phyloP scores from a whole-genome alignment of 1,140 invertebrate genomes.

The Lepidostoma basale region DNA sequence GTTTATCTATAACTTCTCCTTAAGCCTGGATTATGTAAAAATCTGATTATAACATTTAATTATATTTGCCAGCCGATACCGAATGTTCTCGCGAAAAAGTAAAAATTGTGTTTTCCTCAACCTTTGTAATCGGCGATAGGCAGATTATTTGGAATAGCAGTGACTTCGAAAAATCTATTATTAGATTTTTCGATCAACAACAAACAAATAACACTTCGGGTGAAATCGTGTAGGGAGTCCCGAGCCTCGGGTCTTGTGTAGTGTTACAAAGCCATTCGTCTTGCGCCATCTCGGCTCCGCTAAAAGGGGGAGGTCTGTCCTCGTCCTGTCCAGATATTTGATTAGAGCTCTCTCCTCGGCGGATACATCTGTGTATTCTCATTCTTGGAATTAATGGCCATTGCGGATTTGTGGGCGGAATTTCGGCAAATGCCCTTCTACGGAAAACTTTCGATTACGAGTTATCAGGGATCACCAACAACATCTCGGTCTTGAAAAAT shows the following conservation, averaged over 20 bases:
- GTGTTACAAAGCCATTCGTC: slow-evolving; percentile 44
- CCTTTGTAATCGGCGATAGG: too few species aligned
- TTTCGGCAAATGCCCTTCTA: slow-evolving; percentile 5
- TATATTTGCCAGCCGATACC: too few species aligned
- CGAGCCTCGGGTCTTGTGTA: not conserved
- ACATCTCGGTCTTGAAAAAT: not conserved
- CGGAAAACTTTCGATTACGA: slow-evolving; percentile 1
- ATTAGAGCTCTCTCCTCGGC: slow-evolving; percentile 26
- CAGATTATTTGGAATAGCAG: too few species aligned
- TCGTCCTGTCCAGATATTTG: slow-evolving; percentile 42
- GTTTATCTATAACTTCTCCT: too few species aligned
- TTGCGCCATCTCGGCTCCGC: slow-evolving; percentile 25
- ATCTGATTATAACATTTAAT: too few species aligned
- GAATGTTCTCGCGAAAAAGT: too few species aligned
- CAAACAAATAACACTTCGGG: slow-evolving; percentile 7
- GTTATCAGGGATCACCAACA: slow-evolving; percentile 5
- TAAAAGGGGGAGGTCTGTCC: slow-evolving; percentile 27
- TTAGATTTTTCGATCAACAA: not conserved
- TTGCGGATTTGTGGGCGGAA: slow-evolving; percentile 37
- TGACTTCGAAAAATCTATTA: too few species aligned
- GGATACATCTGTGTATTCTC: slow-evolving; percentile 40
- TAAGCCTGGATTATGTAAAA: too few species aligned
- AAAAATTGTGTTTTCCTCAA: too few species aligned
- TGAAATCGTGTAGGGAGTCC: not conserved
- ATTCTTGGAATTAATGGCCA: slow-evolving; percentile 42